These are phyloP conservation scores for Raillietiella orientalis DNA, from an alignment of 2,888 invertebrate genomes.

Conservation along the genomic window DNA sequence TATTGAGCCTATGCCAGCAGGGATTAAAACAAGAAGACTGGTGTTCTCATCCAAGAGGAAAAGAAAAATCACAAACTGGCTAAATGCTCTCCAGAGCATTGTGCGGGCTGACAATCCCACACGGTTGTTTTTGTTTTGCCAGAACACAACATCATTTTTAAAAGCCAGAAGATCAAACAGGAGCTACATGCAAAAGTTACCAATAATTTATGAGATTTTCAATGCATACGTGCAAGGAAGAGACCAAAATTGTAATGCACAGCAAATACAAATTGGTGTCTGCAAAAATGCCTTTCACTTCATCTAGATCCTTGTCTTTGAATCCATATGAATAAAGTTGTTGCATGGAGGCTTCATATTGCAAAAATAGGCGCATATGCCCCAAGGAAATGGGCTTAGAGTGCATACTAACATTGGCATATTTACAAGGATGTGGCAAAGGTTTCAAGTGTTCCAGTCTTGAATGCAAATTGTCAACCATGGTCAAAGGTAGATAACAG, in stretches of 20 bases:
- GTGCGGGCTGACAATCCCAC: constrained; percentile 58
- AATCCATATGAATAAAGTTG: constrained; percentile 46
- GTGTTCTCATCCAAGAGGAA: constrained; percentile 75
- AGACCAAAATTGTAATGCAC: constrained; percentile 58
- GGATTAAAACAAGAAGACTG: constrained; percentile 46
- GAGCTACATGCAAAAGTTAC: constrained; percentile 24
- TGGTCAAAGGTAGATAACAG: too few relatives aligned
- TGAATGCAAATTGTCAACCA: too few relatives aligned
- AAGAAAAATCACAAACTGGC: constrained; percentile 41
- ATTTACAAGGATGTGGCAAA: too few relatives aligned
- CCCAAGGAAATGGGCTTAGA: too few relatives aligned
- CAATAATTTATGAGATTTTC: neutral
- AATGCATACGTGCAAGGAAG: constrained; percentile 59
- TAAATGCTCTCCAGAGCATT: constrained; percentile 66
- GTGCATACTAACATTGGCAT: too few relatives aligned
- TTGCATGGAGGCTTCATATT: constrained; percentile 36
- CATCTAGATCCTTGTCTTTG: constrained; percentile 72
- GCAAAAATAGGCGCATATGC: constrained; percentile 38
- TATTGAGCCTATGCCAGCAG: constrained; percentile 34
- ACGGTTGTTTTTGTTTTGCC: constrained; percentile 53
- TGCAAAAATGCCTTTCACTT: constrained; percentile 69
- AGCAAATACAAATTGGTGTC: constrained; percentile 79
- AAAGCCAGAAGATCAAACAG: constrained; percentile 87
- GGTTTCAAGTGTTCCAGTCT: too few relatives aligned
- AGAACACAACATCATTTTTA: constrained; percentile 87